These are phyloP conservation scores for Heliopora coerulea DNA, from an alignment of 92 coral and sea anemone genomes.

Conservation along the genomic window DNA sequence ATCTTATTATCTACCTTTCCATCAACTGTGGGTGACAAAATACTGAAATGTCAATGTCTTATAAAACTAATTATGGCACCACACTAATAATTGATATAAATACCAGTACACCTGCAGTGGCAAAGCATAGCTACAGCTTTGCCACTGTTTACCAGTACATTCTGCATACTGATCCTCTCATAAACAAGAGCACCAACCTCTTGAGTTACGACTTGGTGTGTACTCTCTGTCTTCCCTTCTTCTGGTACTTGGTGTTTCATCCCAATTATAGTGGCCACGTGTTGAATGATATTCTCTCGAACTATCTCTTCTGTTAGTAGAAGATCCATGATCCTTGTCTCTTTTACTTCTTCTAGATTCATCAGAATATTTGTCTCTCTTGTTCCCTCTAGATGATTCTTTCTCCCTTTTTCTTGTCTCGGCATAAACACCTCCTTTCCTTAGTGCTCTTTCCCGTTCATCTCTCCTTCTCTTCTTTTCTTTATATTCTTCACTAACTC, in stretches of 20 bases:
- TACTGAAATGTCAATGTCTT: too few relatives aligned
- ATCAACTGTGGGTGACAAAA: too few relatives aligned
- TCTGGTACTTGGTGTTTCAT: constrained; percentile 85
- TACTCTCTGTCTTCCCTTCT: constrained; percentile 62
- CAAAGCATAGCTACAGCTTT: too few relatives aligned
- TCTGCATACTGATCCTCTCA: too few relatives aligned
- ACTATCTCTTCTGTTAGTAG: constrained; percentile 47
- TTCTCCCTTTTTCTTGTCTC: constrained; percentile 55
- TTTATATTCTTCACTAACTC: constrained; percentile 86
- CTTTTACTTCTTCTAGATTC: constrained; percentile 49
- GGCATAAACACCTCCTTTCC: constrained; percentile 88
- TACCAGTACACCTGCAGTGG: too few relatives aligned
- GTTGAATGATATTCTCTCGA: constrained; percentile 69
- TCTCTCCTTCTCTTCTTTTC: constrained; percentile 83
- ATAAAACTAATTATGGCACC: too few relatives aligned
- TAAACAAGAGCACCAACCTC: constrained; percentile 59
- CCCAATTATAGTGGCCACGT: constrained; percentile 77
- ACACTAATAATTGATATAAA: too few relatives aligned
- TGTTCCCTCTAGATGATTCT: constrained; percentile 45
- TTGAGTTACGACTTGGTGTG: constrained; percentile 70
- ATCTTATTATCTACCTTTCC: too few relatives aligned
- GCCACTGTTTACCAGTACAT: too few relatives aligned
- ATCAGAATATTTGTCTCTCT: constrained; percentile 47
- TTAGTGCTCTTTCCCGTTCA: constrained; percentile 78
- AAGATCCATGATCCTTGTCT: constrained; percentile 26